A percentile compares a stretch with the other conserved stretches of the same genome.
phyloP scores from a whole-genome alignment of 2,888 invertebrate species.

The Sussaba pulchella region DNA sequence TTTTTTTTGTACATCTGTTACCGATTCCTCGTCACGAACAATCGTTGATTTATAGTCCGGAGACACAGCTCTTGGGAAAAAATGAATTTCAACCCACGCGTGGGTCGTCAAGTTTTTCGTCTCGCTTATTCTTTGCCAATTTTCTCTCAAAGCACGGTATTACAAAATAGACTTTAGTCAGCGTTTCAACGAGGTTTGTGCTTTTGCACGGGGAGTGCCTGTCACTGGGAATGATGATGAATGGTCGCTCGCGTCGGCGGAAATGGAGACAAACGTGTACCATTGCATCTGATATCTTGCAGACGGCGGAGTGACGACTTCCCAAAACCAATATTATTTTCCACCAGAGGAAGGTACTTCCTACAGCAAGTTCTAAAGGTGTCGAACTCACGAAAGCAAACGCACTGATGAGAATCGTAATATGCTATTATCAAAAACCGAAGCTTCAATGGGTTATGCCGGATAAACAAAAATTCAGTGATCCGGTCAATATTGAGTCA shows the following conservation, averaged over 20 bases:
- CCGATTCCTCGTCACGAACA: constrained; percentile 34
- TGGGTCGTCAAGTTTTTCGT: constrained; percentile 25
- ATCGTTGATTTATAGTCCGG: constrained; percentile 27
- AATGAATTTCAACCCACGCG: constrained; percentile 22
- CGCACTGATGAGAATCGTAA: no score
- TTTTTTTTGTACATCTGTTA: constrained; percentile 4
- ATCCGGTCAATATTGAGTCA: not conserved
- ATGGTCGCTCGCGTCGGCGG: constrained; percentile 18
- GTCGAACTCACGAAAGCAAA: no score
- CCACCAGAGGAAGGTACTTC: no score
- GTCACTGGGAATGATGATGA: constrained; percentile 39
- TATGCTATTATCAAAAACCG: not conserved
- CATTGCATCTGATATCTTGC: constrained; percentile 28
- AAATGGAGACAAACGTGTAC: constrained; percentile 28
- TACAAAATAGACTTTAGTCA: constrained; percentile 10
- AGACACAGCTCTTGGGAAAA: constrained; percentile 5
- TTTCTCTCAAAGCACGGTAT: not conserved
- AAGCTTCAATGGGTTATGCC: not conserved
- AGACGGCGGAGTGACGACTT: not conserved
- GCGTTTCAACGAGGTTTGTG: not conserved
- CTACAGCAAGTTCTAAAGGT: no score
- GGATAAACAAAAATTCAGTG: not conserved
- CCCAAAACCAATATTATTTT: not conserved
- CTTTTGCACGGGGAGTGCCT: not conserved
- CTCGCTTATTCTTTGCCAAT: not conserved